phyloP scores from a whole-genome alignment of 2,888 invertebrate genomes.

The Meghimatium bilineatum region DNA sequence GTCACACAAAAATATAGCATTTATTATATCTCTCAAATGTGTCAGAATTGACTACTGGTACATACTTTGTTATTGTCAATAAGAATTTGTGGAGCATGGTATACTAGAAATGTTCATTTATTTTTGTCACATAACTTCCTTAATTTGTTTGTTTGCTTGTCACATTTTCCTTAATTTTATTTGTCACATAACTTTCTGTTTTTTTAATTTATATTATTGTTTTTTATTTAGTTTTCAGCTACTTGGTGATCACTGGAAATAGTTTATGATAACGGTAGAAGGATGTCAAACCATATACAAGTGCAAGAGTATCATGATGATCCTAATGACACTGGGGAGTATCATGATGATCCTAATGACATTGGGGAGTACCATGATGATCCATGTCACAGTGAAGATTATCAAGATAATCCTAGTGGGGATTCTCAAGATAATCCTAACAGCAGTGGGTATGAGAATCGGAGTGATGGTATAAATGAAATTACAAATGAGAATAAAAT shows the following conservation, averaged over 20 bases:
- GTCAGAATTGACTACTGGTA: too few species aligned
- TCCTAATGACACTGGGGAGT: conserved; percentile 42
- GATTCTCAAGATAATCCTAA: conserved; percentile 51
- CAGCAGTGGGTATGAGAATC: conserved; percentile 32
- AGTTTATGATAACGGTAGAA: background rate
- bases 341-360: background rate
- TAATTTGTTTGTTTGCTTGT: too few species aligned
- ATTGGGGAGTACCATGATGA: conserved; percentile 37
- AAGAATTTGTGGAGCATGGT: too few species aligned
- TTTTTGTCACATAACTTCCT: background rate
- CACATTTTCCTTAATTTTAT: too few species aligned
- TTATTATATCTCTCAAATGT: too few species aligned
- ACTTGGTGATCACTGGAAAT: background rate
- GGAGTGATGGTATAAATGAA: conserved; percentile 81
- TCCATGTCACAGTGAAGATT: background rate
- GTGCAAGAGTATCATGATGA: conserved; percentile 51
- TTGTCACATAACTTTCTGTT: background rate
- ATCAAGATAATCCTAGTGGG: too few species aligned
- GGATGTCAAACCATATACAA: conserved; percentile 41
- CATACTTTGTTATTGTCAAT: too few species aligned
- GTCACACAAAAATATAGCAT: too few species aligned
- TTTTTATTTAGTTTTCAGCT: conserved; percentile 2
- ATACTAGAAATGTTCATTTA: background rate
- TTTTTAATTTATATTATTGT: background rate
- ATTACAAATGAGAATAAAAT: too few species aligned